These are phyloP conservation scores for Ophonus ardosiacus DNA, from an alignment of 2,888 invertebrate genomes.

Conservation along the genomic window DNA sequence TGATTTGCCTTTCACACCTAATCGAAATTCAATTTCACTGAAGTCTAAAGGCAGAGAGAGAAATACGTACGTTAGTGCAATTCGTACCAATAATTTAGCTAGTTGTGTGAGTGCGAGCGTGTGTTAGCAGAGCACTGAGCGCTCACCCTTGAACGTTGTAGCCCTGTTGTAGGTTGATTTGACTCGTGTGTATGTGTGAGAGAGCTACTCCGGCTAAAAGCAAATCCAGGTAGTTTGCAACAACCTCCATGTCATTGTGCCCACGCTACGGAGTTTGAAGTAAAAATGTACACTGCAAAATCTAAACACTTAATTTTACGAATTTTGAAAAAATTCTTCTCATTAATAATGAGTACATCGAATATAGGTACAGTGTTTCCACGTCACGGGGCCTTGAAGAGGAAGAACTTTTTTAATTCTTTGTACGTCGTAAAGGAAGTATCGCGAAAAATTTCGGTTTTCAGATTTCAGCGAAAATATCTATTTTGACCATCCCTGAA, in stretches of 20 bases:
- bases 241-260: background rate
- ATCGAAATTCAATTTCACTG: background rate
- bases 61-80: background rate
- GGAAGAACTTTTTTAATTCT: too few relatives aligned
- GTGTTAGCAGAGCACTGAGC: background rate
- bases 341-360: too few relatives aligned
- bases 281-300: too few relatives aligned
- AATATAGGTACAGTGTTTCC: too few relatives aligned
- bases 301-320: too few relatives aligned
- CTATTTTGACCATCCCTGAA: too few relatives aligned
- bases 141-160: constrained; percentile 12
- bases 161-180: background rate
- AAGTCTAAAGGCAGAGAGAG: background rate
- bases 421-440: too few relatives aligned
- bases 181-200: background rate
- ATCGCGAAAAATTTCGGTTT: too few relatives aligned
- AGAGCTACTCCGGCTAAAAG: constrained; percentile 43
- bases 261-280: background rate
- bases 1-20: background rate
- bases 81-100: constrained; percentile 18
- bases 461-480: too few relatives aligned
- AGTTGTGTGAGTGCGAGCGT: background rate
- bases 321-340: too few relatives aligned
- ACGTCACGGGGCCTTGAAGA: too few relatives aligned
- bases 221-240: constrained; percentile 50